These are phyloP conservation scores for Netelia fuscicornis DNA, from an alignment of 2,888 invertebrate genomes.

Conservation along the genomic window DNA sequence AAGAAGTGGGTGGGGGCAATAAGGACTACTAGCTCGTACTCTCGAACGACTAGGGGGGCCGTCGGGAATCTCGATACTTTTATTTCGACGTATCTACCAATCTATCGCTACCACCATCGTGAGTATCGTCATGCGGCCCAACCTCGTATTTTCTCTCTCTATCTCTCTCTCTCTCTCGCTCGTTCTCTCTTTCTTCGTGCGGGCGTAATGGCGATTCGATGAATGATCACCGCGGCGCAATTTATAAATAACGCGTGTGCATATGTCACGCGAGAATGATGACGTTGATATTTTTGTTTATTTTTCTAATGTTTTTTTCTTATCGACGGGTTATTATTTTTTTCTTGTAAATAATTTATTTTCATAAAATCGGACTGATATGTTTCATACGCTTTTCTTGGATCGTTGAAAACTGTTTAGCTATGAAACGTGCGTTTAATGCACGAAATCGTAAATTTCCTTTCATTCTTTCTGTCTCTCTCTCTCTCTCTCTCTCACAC, in stretches of 20 bases:
- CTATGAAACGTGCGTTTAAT: not conserved
- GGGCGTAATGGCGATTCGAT: not conserved
- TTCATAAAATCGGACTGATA: not conserved
- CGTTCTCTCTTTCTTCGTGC: not conserved
- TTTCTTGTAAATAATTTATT: not conserved
- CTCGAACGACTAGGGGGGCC: slow-evolving; percentile 50
- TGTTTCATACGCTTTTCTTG: not conserved
- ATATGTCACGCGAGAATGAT: not conserved
- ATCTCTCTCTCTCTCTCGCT: slow-evolving; percentile 10
- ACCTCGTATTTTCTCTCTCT: slow-evolving; percentile 18
- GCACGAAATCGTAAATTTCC: slow-evolving; percentile 27
- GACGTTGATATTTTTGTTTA: not conserved
- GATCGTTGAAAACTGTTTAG: not conserved
- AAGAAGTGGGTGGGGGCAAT: slow-evolving; percentile 25
- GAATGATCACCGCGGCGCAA: not conserved
- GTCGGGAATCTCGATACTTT: slow-evolving; percentile 66
- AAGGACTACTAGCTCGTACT: slow-evolving; percentile 50
- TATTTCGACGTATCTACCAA: slow-evolving; percentile 56
- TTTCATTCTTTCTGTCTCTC: too few relatives aligned
- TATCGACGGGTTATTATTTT: not conserved
- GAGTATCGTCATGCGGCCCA: slow-evolving; percentile 29
- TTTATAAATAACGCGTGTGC: not conserved
- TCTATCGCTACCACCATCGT: slow-evolving; percentile 55
- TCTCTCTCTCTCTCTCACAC: too few relatives aligned
- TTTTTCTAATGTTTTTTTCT: not conserved